Evolutionary conservation across 2,113 vertebrate genomes (phyloP), one percentile per base, ranked within the genome.

Genomic region (Pampusana beccarii): DNA sequence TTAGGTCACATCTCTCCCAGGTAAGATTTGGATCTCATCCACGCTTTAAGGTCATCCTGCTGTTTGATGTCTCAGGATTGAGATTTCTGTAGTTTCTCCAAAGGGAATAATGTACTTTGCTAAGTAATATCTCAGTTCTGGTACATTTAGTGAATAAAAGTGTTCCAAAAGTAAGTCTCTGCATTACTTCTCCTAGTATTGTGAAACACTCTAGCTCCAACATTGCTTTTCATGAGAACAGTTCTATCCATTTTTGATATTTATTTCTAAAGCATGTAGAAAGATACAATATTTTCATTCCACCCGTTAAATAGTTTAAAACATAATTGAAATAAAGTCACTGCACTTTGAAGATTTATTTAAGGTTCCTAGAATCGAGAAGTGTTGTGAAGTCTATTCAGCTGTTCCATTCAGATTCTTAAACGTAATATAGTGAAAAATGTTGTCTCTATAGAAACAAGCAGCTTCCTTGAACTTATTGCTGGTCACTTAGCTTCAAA

Each of bases 391-490:
- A 70, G 13, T 61, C 29, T 84, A 58, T 74, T 93, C 75, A 91
- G 36, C 40, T 61, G 19, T 48, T 88, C 51, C n/a, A 11, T 80
- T 93, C 53, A 67, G 48, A 6, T 51, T 79, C 67, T 90, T 56
- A 64, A 95, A 72, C 18, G 61, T 42, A 91, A 79, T 25, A 73
- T 7, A 64, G 64, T 60, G 50, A 78, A 92, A 85, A 74, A 21
- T n/a, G 14, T 81, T 51, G 79, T 95, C 70, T 75, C 90, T 80
- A 64, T 93, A 95, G 87, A 93, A 95, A 97, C 70, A 92, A 73
- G 19, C 26, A 92, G 53, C 33, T 92, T 69, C 58, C 64, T 58
- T 60, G 54, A 73, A 60, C 60, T 65, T 73, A 20, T 6, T 65
- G 44, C 34, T 80, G 64, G 64, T 77, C 88, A 92, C 33, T 92